phyloP scores from a whole-genome alignment of 2,888 invertebrate species.

The Melangyna quadrimaculata region DNA sequence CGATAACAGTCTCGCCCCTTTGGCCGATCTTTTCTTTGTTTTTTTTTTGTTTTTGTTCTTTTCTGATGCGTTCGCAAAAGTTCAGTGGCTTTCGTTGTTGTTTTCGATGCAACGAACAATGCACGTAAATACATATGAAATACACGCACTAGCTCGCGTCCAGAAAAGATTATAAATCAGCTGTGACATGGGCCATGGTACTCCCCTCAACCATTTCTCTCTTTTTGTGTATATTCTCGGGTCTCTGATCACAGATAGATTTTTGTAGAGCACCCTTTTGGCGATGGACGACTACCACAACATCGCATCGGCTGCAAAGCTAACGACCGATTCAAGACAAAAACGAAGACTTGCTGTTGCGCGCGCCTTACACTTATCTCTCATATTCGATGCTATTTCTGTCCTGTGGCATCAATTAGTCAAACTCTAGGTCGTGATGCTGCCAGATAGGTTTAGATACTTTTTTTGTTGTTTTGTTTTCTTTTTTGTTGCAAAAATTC shows the following conservation, averaged over 20 bases:
- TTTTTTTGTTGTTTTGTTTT: constrained; percentile 35
- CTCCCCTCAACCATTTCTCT: background rate
- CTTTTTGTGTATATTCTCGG: constrained; percentile 12
- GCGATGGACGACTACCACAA: constrained; percentile 33
- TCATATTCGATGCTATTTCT: constrained; percentile 66
- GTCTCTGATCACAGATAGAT: constrained; percentile 34
- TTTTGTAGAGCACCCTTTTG: constrained; percentile 36
- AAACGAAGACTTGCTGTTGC: constrained; percentile 7
- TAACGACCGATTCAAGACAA: constrained; percentile 15
- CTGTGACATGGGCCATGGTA: constrained; percentile 55
- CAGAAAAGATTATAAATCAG: constrained; percentile 63
- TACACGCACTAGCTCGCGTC: constrained; percentile 22
- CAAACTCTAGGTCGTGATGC: constrained; percentile 70
- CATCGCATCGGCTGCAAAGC: background rate
- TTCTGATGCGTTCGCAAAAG: constrained; percentile 39
- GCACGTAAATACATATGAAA: constrained; percentile 20
- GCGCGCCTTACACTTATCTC: constrained; percentile 47
- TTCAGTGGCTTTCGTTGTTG: constrained; percentile 55
- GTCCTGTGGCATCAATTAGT: constrained; percentile 67
- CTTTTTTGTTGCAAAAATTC: constrained; percentile 16
- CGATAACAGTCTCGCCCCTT: constrained; percentile 32
- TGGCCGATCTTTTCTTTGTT: constrained; percentile 33
- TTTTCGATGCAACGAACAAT: constrained; percentile 43
- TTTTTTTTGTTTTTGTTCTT: background rate
- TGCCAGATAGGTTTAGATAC: constrained; percentile 62